Base-by-base conservation (phyloP, 2,888 invertebrate species). In the Andrena bicolor region DNA sequence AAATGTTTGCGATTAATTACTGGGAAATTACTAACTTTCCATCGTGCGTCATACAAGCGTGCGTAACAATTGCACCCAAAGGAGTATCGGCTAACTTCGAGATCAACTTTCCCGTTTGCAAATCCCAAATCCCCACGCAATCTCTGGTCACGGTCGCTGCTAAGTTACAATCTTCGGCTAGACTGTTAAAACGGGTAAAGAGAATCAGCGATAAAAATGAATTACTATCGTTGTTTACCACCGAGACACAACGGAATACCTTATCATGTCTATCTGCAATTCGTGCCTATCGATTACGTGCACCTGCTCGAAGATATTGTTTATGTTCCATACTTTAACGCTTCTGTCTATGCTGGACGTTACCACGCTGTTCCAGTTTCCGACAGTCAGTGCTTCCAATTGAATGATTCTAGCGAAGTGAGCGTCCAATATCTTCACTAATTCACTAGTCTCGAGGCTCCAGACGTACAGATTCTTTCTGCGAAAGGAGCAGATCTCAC, bases 301-400 rank as follows among this genome's bases (percentile, higher is more conserved):
- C 0, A 99, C 99, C 94, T 99, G 98, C 92, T 99, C 99, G 91
- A 99, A 98, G 86, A 99, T 99, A 93, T 99, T 99, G 94, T 99
- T 99, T 76, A 99, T 98, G 93, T 99, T 99, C 99, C 99, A 99
- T 4, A 99, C 98, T 95, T 99, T 99, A 7, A 99, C 99, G 0
- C 99, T 98, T 80, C 99, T 96, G 94, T 99, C 99, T 66, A 99
- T 99, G 0, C 99, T 99, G 0, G 99, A 99, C 0, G 99, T 99
- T 65, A 99, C 98, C 5, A 99, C 97, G 93, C 97, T 98, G 93
- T 98, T 98, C 98, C 98, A 98, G 84, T 97, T 96, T 0, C 97
- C 98, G 20, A 98, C 96, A 0, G 97, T 98, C 53, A 99, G 94
- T 0, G 98, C 96, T 88, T 97, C 97, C 77, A 99, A 94, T 89